phyloP scores from a whole-genome alignment of 2,113 vertebrate species.

The Scopus umbretta region DNA sequence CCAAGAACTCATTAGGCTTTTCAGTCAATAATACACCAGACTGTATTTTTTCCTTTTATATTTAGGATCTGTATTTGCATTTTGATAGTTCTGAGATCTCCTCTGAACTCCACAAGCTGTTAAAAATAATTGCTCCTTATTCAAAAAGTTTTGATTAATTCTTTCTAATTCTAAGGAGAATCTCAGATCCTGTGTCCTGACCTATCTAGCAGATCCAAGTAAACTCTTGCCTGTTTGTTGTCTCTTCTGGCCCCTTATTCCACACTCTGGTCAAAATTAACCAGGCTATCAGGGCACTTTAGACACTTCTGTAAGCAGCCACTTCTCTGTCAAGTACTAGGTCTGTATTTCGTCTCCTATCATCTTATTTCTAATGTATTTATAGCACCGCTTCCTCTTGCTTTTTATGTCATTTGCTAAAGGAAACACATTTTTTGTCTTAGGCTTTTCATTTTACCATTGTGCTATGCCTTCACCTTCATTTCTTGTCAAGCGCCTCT shows the following conservation, averaged over 20 bases:
- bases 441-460: neutral
- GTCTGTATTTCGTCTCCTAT: neutral
- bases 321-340: neutral
- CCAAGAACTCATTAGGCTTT: neutral
- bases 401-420: neutral
- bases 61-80: conserved; percentile 4
- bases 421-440: neutral
- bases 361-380: neutral
- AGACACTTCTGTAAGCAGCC: neutral
- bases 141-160: neutral
- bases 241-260: neutral
- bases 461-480: neutral
- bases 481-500: neutral
- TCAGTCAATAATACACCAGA: neutral
- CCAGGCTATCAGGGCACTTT: neutral
- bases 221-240: neutral
- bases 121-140: conserved; percentile 1
- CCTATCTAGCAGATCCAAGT: neutral
- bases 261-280: neutral
- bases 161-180: neutral
- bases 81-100: neutral
- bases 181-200: neutral
- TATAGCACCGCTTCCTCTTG: neutral
- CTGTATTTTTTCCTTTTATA: neutral
- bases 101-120: neutral